phyloP scores from a whole-genome alignment of 92 coral and sea anemone genomes.

The Palythoa grandiflora region DNA sequence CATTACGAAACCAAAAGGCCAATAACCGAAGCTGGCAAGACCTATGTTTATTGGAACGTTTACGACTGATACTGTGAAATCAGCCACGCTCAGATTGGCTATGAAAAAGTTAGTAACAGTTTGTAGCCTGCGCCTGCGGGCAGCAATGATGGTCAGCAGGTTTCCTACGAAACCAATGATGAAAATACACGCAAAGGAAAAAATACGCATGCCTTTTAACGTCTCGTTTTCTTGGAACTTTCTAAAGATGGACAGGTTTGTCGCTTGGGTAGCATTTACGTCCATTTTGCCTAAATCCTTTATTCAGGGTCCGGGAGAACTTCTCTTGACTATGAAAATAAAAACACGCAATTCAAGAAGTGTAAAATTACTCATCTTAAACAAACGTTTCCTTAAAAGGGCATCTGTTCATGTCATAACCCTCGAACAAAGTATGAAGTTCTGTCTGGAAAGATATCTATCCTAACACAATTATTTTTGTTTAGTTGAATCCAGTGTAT shows the following conservation, averaged over 20 bases:
- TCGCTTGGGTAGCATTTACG: not conserved
- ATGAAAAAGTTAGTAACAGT: conserved; percentile 66
- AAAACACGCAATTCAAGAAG: not conserved
- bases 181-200: conserved; percentile 57
- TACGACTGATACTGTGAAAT: conserved; percentile 63
- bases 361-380: too few relatives aligned
- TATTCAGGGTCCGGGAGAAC: not conserved
- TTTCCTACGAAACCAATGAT: conserved; percentile 62
- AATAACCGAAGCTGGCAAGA: conserved; percentile 58
- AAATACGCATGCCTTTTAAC: conserved; percentile 44
- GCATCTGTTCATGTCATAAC: too few relatives aligned
- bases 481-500: too few relatives aligned
- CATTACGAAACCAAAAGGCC: conserved; percentile 59
- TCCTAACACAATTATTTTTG: too few relatives aligned
- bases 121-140: conserved; percentile 60
- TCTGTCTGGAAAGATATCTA: too few relatives aligned
- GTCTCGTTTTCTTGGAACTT: conserved; percentile 37
- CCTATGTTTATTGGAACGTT: conserved; percentile 61
- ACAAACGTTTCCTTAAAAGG: too few relatives aligned
- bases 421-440: too few relatives aligned
- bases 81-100: conserved; percentile 70
- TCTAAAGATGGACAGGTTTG: not conserved
- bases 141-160: conserved; percentile 59
- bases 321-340: not conserved
- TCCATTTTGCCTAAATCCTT: not conserved